Evolutionary conservation across 2,888 invertebrate genomes (phyloP).

Genomic region (Protophormia terraenovae): DNA sequence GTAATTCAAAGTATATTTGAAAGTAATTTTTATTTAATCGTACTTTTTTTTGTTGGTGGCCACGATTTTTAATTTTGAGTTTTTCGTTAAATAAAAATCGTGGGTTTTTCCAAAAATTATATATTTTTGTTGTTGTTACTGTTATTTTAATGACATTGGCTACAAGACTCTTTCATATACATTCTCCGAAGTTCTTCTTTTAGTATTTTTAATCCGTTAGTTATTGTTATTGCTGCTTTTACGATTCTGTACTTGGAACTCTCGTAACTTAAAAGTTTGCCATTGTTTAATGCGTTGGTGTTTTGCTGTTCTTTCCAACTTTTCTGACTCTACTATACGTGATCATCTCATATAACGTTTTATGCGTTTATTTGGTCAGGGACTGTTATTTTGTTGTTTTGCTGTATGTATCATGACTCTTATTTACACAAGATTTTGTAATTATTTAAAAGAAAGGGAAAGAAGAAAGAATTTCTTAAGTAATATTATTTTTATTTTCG

Average conservation of each 20-base stretch:
- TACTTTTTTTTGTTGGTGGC: constrained; percentile 15
- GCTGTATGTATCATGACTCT: background rate
- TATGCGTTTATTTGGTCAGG: background rate
- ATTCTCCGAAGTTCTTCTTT: background rate
- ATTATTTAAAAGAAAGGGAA: constrained; percentile 52
- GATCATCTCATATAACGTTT: background rate
- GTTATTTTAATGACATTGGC: constrained; percentile 17
- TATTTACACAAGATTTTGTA: constrained; percentile 54
- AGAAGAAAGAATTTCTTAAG: constrained; percentile 52
- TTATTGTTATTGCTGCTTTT: background rate
- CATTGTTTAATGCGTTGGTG: background rate
- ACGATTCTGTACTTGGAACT: background rate
- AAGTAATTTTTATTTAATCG: constrained; percentile 16
- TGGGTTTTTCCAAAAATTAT: constrained; percentile 19
- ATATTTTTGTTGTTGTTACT: background rate
- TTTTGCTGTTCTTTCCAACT: background rate
- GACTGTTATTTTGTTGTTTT: background rate
- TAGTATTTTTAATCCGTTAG: background rate
- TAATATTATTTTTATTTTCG: constrained; percentile 29
- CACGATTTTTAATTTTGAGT: constrained; percentile 5
- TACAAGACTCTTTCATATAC: background rate
- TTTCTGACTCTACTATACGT: background rate
- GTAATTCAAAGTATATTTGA: background rate
- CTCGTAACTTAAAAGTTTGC: background rate
- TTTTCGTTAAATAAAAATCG: constrained; percentile 2